phyloP scores from a whole-genome alignment of 2,888 invertebrate genomes.

The Mayetiola destructor region DNA sequence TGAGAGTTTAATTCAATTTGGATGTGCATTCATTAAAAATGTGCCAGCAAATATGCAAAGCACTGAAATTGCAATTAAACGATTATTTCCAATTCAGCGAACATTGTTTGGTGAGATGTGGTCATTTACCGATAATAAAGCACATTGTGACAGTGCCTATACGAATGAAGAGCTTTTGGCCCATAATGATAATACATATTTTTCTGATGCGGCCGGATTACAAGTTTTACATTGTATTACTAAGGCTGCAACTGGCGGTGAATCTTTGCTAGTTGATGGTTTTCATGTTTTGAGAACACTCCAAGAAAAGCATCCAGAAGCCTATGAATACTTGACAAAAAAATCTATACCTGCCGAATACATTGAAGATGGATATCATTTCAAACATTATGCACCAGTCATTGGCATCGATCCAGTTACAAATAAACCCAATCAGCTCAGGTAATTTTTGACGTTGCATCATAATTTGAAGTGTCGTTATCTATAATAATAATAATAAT shows the following conservation, averaged over 20 bases:
- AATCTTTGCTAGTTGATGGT: constrained; percentile 60
- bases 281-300: constrained; percentile 48
- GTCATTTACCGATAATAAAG: constrained; percentile 43
- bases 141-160: constrained; percentile 60
- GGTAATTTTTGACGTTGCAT: constrained; percentile 35
- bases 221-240: constrained; percentile 47
- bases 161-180: constrained; percentile 49
- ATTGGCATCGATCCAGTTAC: constrained; percentile 42
- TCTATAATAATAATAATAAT: too few relatives aligned
- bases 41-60: constrained; percentile 28
- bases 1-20: constrained; percentile 30
- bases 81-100: constrained; percentile 47
- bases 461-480: too few relatives aligned
- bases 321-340: constrained; percentile 43
- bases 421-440: constrained; percentile 44
- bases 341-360: constrained; percentile 49
- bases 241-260: constrained; percentile 51
- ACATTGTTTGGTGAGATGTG: constrained; percentile 65
- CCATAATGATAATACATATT: constrained; percentile 69
- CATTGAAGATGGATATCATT: constrained; percentile 45
- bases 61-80: constrained; percentile 38
- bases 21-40: constrained; percentile 32
- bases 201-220: constrained; percentile 54
- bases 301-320: constrained; percentile 38
- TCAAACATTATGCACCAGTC: constrained; percentile 42